Percentiles rank a stretch among this genome's conserved stretches.
These are phyloP conservation scores for Polia nebulosa DNA, from an alignment of 2,888 invertebrate genomes.

Conservation along the genomic window DNA sequence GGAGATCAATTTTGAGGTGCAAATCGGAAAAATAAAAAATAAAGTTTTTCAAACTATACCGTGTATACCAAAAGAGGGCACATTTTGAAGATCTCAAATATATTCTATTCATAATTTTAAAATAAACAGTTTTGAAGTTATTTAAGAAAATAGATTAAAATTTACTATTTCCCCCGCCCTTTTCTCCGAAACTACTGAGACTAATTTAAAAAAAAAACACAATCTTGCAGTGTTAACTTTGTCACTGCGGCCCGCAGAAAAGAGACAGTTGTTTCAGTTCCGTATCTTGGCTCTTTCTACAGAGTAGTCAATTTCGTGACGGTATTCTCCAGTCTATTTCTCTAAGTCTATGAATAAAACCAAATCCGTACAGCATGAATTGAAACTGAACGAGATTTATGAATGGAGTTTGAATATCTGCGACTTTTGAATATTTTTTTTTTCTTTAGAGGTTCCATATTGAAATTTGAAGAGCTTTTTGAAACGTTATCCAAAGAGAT, in stretches of 20 bases:
- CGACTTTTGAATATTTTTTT: background rate
- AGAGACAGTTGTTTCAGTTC: background rate
- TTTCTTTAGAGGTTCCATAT: background rate
- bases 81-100: too few species aligned
- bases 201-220: too few species aligned
- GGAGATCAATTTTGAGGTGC: too few species aligned
- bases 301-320: background rate
- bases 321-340: background rate
- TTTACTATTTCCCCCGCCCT: too few species aligned
- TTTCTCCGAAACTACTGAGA: too few species aligned
- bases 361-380: background rate
- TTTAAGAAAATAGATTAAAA: too few species aligned
- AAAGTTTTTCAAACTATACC: too few species aligned
- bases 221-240: background rate
- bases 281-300: background rate
- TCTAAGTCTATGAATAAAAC: background rate
- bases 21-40: too few species aligned
- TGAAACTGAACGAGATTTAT: background rate
- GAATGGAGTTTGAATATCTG: background rate
- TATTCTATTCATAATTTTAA: too few species aligned
- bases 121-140: too few species aligned
- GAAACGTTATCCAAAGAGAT: background rate
- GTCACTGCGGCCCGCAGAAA: background rate
- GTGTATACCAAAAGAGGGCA: too few species aligned
- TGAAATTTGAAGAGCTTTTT: background rate